Base-by-base conservation (phyloP, 2,113 vertebrate genomes). In the Bombycilla garrulus region DNA sequence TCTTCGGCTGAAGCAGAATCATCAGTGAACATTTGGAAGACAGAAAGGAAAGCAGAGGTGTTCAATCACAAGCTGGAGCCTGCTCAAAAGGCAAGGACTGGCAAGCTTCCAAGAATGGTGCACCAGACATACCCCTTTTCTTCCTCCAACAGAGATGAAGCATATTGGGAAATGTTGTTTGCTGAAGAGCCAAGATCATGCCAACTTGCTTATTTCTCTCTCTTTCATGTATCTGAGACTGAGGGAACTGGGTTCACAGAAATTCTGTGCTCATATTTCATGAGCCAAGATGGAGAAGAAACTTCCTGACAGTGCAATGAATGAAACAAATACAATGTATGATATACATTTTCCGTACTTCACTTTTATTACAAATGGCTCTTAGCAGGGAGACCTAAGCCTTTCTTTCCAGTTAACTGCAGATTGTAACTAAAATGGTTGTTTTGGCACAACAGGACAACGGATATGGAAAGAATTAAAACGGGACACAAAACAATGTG, bases 361-460 rank as follows among this genome's bases (percentile, higher is more conserved):
- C 15, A 54, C 26, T 86, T 97, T 97, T 96, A 96, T 95, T 95
- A 80, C 78, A 90, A 85, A 91, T 70, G 29, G 74, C 79, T 93
- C 54, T 56, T 40, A 51, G 42, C 14, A 77, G 71, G 70, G 58
- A 94, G 38, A 77, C 74, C 94, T 95, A 50, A 3, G 19, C 62
- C 14, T 45, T 14, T 81, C 48, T 73, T 93, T 76, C 67, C 84
- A 92, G 29, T 79, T 65, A 94, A 87, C n/a, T 57, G 81, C 54
- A 87, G 50, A 62, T 17, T 72, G 7, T 72, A 80, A 85, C 21
- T 71, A 64, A 71, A 81, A 87, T 5, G 25, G 62, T 29, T 73
- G 67, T 51, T 86, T 51, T 69, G 50, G 79, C 85, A 74, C 29
- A 94, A 87, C 18, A 91, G 26, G 54, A 61, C 2, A 79, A 38